Evolutionary conservation across 2,113 vertebrate species (phyloP), one percentile per base, ranked within the genome.

Genomic region (Rutilus rutilus): DNA sequence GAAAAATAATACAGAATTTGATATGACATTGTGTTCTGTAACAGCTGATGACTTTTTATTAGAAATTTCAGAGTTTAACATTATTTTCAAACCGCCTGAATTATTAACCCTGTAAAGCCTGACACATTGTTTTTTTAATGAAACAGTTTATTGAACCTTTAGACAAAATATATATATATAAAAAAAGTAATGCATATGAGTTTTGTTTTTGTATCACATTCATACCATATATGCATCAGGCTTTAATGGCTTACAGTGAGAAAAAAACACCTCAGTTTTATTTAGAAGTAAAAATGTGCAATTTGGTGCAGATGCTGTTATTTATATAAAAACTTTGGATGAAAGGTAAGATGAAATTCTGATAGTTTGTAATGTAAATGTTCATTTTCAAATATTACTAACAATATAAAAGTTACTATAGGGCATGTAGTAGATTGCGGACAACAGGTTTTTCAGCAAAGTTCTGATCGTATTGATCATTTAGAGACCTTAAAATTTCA

Each of bases 41-140:
- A 78, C 25, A 78, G 30, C 47, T 59, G 50, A 45, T n/a, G n/a
- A 45, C 12, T n/a, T 80, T 62, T 81, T 27, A 82, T 67, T 30
- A 45, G 45, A 59, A 30, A 82, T 67, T 79, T 79, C 54, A 60
- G 52, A 79, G 57, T 39, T 79, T 60, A 79, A 79, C 23, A 42
- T 17, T 39, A 60, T 50, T 50, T 50, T 52, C 15, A 52, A 76
- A 25, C n/a, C 4, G 12, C 12, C 71, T 75, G 6, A 50, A 19
- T 52, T 76, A 25, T 52, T 21, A 42, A n/a, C 42, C 45, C 23
- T 4, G 11, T 45, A 74, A 74, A 74, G 39, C 71, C 17, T n/a
- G 33, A 42, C 7, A 42, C 27, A 8, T 47, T 39, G 0, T 73
- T 8, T 30, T 23, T 73, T 6, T 5, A 17, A 10, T 73, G 8